phyloP scores from a whole-genome alignment of 2,113 vertebrate genomes.

The Labeo rohita region DNA sequence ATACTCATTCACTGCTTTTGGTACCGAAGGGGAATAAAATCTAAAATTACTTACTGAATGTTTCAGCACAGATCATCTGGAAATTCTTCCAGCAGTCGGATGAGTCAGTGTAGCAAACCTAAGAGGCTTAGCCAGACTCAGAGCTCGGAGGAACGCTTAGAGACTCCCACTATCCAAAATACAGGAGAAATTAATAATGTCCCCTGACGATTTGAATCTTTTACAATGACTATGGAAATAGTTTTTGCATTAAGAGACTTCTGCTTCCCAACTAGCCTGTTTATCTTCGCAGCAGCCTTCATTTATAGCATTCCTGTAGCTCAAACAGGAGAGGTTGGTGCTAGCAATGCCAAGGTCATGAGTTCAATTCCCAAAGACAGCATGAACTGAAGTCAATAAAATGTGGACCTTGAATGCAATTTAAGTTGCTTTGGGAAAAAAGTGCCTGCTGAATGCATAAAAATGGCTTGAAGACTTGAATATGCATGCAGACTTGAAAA shows the following conservation, averaged over 20 bases:
- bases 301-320: background rate
- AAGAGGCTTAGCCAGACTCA: slow-evolving; percentile 20
- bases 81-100: background rate
- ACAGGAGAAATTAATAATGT: slow-evolving; percentile 13
- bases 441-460: background rate
- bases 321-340: background rate
- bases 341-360: background rate
- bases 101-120: slow-evolving; percentile 21
- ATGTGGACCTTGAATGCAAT: background rate
- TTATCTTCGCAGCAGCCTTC: background rate
- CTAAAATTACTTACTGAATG: background rate
- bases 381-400: background rate
- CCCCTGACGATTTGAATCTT: slow-evolving; percentile 3
- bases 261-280: background rate
- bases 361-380: background rate
- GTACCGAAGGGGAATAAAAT: background rate
- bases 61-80: background rate
- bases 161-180: background rate
- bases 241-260: background rate
- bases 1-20: background rate
- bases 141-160: background rate
- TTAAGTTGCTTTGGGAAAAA: background rate
- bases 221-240: background rate
- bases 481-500: background rate
- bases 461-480: background rate